phyloP scores from a whole-genome alignment of 1,140 invertebrate genomes.

The Atta cephalotes region DNA sequence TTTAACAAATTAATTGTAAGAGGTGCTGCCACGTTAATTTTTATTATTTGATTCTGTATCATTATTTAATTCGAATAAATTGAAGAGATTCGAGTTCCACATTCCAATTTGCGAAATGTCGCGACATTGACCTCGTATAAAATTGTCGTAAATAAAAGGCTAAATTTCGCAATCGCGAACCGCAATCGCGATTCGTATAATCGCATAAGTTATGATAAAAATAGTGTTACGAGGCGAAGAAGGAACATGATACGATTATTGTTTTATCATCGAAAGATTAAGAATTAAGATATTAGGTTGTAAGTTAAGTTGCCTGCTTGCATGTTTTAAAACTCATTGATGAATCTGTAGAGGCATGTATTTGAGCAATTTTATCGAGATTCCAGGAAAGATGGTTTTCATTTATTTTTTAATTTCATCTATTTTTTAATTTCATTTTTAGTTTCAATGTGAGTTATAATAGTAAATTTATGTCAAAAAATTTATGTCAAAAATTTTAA shows the following conservation, averaged over 20 bases:
- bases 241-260: not conserved
- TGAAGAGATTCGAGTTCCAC: not conserved
- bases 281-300: not conserved
- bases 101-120: not conserved
- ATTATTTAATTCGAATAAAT: not conserved
- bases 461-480: no score
- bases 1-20: not conserved
- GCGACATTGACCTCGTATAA: constrained; percentile 26
- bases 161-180: constrained; percentile 7
- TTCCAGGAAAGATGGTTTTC: not conserved
- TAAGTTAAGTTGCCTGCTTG: no score
- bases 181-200: not conserved
- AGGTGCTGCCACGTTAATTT: not conserved
- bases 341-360: not conserved
- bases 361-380: not conserved
- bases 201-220: not conserved
- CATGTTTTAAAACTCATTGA: not conserved
- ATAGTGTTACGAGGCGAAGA: not conserved
- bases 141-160: constrained; percentile 10
- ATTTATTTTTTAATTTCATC: not conserved
- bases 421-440: not conserved
- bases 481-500: not conserved
- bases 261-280: not conserved
- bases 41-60: not conserved
- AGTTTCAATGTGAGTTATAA: not conserved